Evolutionary conservation across 2,888 invertebrate genomes (phyloP), one percentile per base, ranked within the genome.

Genomic region (Lathronympha strigana): DNA sequence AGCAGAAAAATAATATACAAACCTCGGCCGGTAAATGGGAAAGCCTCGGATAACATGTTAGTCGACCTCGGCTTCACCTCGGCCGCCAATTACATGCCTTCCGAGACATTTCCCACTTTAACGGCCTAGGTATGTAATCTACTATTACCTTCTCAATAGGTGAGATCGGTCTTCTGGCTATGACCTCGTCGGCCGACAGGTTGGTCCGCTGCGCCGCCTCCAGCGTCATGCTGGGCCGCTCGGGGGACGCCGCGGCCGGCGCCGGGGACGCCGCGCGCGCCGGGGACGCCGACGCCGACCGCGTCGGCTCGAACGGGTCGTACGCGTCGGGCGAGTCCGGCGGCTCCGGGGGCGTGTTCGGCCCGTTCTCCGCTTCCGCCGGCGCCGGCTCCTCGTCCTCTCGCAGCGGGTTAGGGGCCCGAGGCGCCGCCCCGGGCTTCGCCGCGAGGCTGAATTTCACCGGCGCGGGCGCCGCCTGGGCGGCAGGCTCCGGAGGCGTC

Each of bases 251-350:
- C 61, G 67, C 63, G 58, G 68, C 60, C 38, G 70, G 67, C 43
- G 68, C 60, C 21, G 70, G 61, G 49, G 71, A 55, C 45, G 58
- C 73, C 61, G 75, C 72, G 69, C 87, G 82, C 73, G 93, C 88
- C 0, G 94, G 94, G 0, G 94, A 94, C 0, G 93, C 94, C 13
- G 95, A 95, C 19, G 95, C 89, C 0, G 97, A 97, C 82, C 96
- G 96, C 8, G 97, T 97, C 0, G 97, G 97, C 86, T 97, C 97
- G 85, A 97, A 97, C 1, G 97, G 97, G 94, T 97, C 97, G 85
- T 97, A 97, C 2, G 95, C 97, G 84, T 97, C 96, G 0, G 96
- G 96, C 13, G 96, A 57, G 95, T 95, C 76, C 15, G 84, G 83
- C 57, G 84, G 71, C 25, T 71, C 73, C n/a, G 71, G 93, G 92